Conservation (phyloP, 64 coral and sea anemone genomes). For the Pocillopora verrucosa region DNA sequence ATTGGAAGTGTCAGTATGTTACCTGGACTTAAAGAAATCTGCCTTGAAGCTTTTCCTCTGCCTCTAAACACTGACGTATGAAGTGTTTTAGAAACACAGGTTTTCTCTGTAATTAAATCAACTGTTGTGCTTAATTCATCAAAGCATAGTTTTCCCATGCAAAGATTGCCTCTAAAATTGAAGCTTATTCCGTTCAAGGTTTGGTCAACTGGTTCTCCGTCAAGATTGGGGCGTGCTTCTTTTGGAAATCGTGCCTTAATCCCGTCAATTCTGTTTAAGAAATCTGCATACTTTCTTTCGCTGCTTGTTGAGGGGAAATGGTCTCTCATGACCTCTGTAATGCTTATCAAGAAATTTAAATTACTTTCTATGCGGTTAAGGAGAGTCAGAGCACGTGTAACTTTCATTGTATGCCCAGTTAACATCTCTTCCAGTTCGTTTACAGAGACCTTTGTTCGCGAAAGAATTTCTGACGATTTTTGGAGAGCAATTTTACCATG, state of each 20-base stretch:
- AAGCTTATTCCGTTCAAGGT: neutral
- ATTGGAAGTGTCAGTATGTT: neutral
- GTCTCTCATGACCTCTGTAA: neutral
- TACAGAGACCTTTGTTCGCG: neutral
- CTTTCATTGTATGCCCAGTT: neutral
- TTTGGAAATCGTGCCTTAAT: neutral
- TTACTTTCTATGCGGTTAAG: neutral
- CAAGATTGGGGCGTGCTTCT: neutral
- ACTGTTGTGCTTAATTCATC: neutral
- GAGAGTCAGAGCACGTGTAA: neutral
- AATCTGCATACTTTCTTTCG: neutral
- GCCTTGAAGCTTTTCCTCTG: neutral
- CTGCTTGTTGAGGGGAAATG: neutral
- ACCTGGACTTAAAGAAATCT: neutral
- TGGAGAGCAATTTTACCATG: neutral
- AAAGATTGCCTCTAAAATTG: neutral
- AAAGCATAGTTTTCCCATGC: neutral
- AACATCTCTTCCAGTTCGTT: neutral
- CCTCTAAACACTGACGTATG: neutral
- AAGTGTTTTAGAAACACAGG: neutral
- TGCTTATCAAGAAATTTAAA: neutral
- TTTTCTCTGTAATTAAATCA: neutral
- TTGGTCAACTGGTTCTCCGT: neutral
- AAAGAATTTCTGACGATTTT: neutral
- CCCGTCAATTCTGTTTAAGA: neutral